Base-by-base conservation (phyloP, 35 echinoderm and acorn worm genomes). In the Acanthaster planci region DNA sequence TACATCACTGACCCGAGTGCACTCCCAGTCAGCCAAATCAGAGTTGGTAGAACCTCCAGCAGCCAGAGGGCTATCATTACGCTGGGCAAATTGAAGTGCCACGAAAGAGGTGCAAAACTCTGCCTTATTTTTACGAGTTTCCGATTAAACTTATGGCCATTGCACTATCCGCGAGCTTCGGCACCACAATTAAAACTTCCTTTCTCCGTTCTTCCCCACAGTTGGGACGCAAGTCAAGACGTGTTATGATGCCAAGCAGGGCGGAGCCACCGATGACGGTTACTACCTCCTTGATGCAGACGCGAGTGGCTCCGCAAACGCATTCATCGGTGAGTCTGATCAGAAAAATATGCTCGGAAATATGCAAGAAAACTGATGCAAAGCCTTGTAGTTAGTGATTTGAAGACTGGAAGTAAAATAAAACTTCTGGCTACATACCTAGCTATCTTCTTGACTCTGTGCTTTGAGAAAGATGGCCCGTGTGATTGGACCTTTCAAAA, bases 161-260 rank as follows among this genome's bases (percentile, higher is more conserved):
- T n/a, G n/a, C n/a, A n/a, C n/a, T n/a, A n/a, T 55, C 17, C 2
- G 42, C 40, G 22, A 55, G 19, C 40, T 5, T 40, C 0, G 50
- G 37, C 31, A 40, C 31, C 79, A 51, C 23, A 17, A 81, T 47
- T 10, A 19, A 21, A 6, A n/a, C 10, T 55, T 22, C 21, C 9
- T 27, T 17, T 83, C 21, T 36, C 26, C 12, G 14, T 37, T 16
- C 15, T 8, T 56, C 31, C 36, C 18, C 36, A 7, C 35, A 40
- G 40, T 90, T 79, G 84, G n/a, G 37, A 75, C 36, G 58, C 36
- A 76, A 31, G 50, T 22, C 38, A 56, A 39, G 2, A 82, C 84
- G 18, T 92, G 90, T 53, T 92, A 92, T 82, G 90, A 82, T 16
- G 60, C 81, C 68, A 92, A 92, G 27, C 79, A 54, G 64, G 82